phyloP scores from a whole-genome alignment of 1,140 invertebrate species.

The Ceratina japonica region DNA sequence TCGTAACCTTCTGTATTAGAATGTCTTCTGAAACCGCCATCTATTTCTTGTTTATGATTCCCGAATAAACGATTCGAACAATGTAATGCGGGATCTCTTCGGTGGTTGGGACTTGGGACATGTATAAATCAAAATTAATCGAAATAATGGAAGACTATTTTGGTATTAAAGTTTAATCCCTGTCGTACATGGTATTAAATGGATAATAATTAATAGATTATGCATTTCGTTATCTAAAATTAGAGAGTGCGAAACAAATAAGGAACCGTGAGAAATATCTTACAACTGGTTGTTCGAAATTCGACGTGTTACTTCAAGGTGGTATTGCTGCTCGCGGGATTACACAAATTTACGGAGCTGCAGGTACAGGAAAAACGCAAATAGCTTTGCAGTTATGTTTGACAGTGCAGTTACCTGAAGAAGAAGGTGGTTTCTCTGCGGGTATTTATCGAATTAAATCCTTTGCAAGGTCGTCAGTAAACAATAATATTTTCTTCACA shows the following conservation, averaged over 20 bases:
- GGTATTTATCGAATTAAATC: conserved; percentile 69
- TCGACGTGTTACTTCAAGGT: conserved; percentile 84
- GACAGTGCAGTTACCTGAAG: conserved; percentile 80
- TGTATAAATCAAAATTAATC: too few relatives aligned
- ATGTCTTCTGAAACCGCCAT: not conserved
- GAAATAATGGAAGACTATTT: conserved; percentile 37
- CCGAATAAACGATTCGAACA: not conserved
- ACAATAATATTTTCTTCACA: not conserved
- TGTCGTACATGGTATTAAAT: not conserved
- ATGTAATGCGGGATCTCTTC: too few relatives aligned
- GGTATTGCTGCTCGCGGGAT: conserved; percentile 87
- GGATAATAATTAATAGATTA: not conserved
- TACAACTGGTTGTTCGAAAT: conserved; percentile 81
- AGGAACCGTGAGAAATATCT: conserved; percentile 72
- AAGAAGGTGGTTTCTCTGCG: conserved; percentile 76
- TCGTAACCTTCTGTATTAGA: not conserved
- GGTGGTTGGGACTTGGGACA: too few relatives aligned
- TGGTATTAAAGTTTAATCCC: conserved; percentile 32
- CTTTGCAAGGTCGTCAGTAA: conserved; percentile 6
- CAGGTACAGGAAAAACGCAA: conserved; percentile 92
- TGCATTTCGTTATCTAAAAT: not conserved
- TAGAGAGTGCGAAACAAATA: conserved; percentile 30
- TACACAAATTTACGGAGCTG: conserved; percentile 91
- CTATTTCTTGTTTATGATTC: not conserved
- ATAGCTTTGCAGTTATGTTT: conserved; percentile 87